A percentile compares a stretch with the other conserved stretches of the same genome.
phyloP scores from a whole-genome alignment of 2,113 vertebrate species.

The Amazona guildingii region DNA sequence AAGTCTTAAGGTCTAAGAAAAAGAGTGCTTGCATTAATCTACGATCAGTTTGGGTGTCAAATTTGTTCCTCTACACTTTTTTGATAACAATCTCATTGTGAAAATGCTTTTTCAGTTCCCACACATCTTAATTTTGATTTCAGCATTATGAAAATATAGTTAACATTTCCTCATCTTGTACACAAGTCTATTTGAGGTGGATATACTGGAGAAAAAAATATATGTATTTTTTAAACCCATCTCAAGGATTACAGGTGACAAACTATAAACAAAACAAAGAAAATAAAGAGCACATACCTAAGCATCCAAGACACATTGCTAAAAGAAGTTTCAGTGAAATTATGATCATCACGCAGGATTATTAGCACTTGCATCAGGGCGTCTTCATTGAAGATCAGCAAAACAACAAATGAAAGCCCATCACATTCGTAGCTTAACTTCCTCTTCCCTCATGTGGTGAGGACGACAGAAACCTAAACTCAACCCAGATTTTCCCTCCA shows the following conservation, averaged over 20 bases:
- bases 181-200: neutral
- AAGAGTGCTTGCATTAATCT: neutral
- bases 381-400: neutral
- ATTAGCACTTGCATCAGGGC: neutral
- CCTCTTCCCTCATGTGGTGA: neutral
- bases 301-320: neutral
- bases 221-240: neutral
- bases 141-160: neutral
- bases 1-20: neutral
- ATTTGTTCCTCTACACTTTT: neutral
- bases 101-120: neutral
- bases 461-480: rapidly evolving
- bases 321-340: neutral
- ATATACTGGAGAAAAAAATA: neutral
- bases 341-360: neutral
- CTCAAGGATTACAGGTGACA: neutral
- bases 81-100: neutral
- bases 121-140: neutral
- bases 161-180: neutral
- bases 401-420: neutral
- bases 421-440: neutral
- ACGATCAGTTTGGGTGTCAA: neutral
- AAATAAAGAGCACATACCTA: neutral
- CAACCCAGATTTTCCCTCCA: neutral
- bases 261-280: neutral